Conservation (phyloP, 2,797 vertebrate species). For the Anguilla pacifica region DNA sequence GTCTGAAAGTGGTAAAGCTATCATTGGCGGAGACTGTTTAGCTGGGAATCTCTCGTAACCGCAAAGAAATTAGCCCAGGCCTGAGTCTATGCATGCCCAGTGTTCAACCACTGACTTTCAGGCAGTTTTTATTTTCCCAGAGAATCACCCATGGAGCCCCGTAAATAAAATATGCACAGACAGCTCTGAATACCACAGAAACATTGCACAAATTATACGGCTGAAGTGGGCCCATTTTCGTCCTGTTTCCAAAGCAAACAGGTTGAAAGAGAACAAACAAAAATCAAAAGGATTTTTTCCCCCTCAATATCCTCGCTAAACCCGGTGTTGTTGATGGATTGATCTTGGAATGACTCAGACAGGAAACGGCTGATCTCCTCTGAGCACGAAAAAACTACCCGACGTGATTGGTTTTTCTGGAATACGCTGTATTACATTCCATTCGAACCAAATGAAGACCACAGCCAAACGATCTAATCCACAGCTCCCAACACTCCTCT, state of each 20-base stretch:
- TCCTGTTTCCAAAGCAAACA: not conserved
- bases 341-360: constrained; percentile 31
- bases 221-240: not conserved
- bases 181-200: not conserved
- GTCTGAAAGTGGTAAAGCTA: not conserved
- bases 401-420: constrained; percentile 28
- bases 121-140: not conserved
- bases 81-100: not conserved
- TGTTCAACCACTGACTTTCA: not conserved
- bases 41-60: not conserved
- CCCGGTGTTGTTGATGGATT: not conserved
- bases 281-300: not conserved
- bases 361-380: constrained; percentile 47
- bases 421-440: constrained; percentile 29
- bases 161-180: not conserved
- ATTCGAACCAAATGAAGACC: not conserved
- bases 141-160: not conserved
- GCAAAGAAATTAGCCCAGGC: not conserved
- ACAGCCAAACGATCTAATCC: not conserved
- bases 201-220: not conserved
- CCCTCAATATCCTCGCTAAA: constrained; percentile 8
- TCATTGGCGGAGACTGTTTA: not conserved
- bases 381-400: constrained; percentile 34
- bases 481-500: not conserved
- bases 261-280: not conserved